phyloP scores from a whole-genome alignment of 2,113 vertebrate species.

The Felis catus region DNA sequence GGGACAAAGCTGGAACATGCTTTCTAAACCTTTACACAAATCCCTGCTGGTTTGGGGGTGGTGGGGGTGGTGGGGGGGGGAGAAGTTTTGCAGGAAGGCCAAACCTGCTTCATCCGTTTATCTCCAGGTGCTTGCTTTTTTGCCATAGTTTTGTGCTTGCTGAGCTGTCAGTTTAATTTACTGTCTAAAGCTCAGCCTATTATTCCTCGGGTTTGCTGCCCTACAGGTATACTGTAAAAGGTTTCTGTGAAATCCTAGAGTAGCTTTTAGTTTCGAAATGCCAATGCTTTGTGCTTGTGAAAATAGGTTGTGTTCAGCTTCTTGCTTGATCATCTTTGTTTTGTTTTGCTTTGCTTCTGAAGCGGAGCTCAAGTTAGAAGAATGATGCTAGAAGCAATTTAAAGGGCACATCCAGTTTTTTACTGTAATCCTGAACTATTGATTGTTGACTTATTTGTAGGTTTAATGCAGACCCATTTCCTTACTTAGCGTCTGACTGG shows the following conservation, averaged over 20 bases:
- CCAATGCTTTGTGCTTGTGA: constrained; percentile 56
- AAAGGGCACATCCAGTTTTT: constrained; percentile 82
- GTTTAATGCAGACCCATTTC: constrained; percentile 87
- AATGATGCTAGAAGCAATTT: constrained; percentile 76
- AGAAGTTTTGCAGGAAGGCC: constrained; percentile 51
- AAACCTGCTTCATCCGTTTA: constrained; percentile 7
- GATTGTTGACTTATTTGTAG: constrained; percentile 88
- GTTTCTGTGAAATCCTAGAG: constrained; percentile 47
- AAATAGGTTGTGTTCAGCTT: constrained; percentile 68
- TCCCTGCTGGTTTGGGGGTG: constrained; percentile 4
- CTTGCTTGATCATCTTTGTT: constrained; percentile 65
- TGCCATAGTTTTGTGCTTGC: constrained; percentile 61
- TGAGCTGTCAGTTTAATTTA: constrained; percentile 78
- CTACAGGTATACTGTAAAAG: constrained; percentile 60
- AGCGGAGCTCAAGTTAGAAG: constrained; percentile 67
- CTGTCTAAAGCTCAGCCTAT: constrained; percentile 62
- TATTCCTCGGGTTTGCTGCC: constrained; percentile 59
- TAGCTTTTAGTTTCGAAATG: constrained; percentile 59
- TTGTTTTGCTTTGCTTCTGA: constrained; percentile 68
- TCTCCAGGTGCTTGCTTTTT: constrained; percentile 54
- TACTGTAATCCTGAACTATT: constrained; percentile 85
- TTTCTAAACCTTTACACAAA: constrained; percentile 8
- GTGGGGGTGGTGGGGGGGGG: background rate
- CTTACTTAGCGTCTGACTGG: constrained; percentile 84
- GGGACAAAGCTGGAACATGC: background rate